Evolutionary conservation across 1,140 invertebrate genomes (phyloP), one percentile per base, ranked within the genome.

Genomic region (Zaprionus africanus): DNA sequence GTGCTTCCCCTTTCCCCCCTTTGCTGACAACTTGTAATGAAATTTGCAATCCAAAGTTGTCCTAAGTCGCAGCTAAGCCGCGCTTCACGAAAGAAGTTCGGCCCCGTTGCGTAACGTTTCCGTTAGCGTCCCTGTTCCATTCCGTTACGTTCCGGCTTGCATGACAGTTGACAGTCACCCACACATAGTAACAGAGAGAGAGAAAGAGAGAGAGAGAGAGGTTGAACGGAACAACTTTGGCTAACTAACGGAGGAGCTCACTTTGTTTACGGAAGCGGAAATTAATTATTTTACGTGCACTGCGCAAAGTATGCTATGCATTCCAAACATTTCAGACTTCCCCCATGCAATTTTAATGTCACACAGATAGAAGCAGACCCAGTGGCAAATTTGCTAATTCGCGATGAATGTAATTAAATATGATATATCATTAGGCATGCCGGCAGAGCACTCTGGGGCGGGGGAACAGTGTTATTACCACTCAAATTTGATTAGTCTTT

Each of bases 241-340:
- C 73, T 64, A 76, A 71, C 73, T 71, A 76, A 76, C 53, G 46
- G 61, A 64, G 67, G 54, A 76, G 65, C 74, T 71, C 56, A 72
- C 63, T 83, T 83, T 87, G 80, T 76, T 78, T 80, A 78, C 82
- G 80, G 74, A 83, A 81, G 78, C 53, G 84, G 58, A 87, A 87
- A 87, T 88, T 88, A 86, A 87, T 87, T 87, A 87, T 82, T 87
- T 87, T 88, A 71, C 84, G 78, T 81, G 78, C 65, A 56, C 62
- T 76, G 64, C 78, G 53, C 84, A 87, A 83, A 87, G 76, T 87
- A 83, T 88, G 80, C 81, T 56, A 71, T 74, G 81, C 61, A 81
- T 77, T 64, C 56, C 56, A 15, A n/a, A 24, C 46, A 38, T 28
- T 43, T 36, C 59, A 54, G 36, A 58, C 43, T 22, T 46, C 64